phyloP scores from a whole-genome alignment of 2,888 invertebrate genomes.

The Spisula subtruncata region DNA sequence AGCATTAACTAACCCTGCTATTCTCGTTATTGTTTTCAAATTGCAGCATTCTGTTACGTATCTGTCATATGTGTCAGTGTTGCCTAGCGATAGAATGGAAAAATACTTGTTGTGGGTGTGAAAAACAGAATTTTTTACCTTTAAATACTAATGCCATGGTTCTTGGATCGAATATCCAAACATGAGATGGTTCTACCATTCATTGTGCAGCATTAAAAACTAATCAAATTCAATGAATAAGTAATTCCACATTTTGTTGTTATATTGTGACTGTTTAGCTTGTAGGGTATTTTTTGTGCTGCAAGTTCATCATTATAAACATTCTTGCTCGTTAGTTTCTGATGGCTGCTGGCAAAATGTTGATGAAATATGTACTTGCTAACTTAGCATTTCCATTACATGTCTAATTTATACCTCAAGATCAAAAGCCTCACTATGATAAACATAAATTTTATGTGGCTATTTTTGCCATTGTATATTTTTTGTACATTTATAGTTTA shows the following conservation, averaged over 20 bases:
- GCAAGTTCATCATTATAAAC: slow-evolving; percentile 3
- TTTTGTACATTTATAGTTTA: background rate
- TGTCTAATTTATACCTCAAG: slow-evolving; percentile 8
- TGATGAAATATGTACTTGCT: slow-evolving; percentile 12
- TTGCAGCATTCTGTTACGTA: slow-evolving; percentile 2
- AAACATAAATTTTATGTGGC: slow-evolving; percentile 1
- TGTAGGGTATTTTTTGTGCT: background rate
- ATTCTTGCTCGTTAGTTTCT: background rate
- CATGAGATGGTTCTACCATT: background rate
- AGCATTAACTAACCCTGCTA: background rate
- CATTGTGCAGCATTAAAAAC: background rate
- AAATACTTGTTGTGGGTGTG: slow-evolving; percentile 28
- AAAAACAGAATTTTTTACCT: background rate
- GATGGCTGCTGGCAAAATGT: slow-evolving; percentile 18
- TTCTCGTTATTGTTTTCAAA: slow-evolving; percentile 9
- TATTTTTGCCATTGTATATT: slow-evolving; percentile 6
- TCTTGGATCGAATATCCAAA: background rate
- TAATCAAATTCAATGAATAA: background rate
- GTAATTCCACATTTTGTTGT: background rate
- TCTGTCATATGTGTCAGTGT: slow-evolving; percentile 7
- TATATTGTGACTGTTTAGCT: background rate
- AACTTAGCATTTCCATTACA: background rate
- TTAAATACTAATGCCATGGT: background rate
- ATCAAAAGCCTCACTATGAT: background rate
- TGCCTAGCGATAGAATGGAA: slow-evolving; percentile 16